Base-by-base conservation (phyloP, 2,113 vertebrate species). In the Chloroceryle aenea region DNA sequence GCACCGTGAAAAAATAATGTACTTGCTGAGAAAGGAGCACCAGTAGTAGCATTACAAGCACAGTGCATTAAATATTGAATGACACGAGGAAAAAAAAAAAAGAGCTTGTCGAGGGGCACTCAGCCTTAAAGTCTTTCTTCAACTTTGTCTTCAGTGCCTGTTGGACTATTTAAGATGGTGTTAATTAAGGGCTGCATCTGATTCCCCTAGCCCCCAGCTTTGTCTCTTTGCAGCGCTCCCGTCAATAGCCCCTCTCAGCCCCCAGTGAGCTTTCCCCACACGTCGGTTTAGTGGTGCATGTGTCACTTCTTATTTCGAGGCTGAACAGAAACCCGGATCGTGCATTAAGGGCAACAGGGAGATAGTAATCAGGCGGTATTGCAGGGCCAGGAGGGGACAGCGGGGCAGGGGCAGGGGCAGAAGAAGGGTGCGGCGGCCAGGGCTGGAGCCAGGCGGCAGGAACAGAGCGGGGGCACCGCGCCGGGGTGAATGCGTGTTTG, bases 1-100 rank as follows among this genome's bases (percentile, higher is more conserved):
- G 97, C 94, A 98, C 98, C 97, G 97, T 98, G 98, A 98, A 98
- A 96, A 98, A 98, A 98, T 98, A 98, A 98, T 98, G 98, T 98
- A 96, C 97, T 98, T 82, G 97, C 97, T 97, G 97, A 98, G 98
- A 98, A 98, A 98, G 98, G 98, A 97, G 88, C 98, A 97, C 97
- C 98, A 98, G 97, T 98, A 96, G 97, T 80, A 96, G 97, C 97
- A 96, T 97, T 97, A 95, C 97, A 97, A 98, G 96, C 96, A 50
- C 78, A 95, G 97, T 83, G 97, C 98, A 97, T 98, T 98, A 98
- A 98, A 98, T 98, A 98, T 98, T 98, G 98, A 98, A 98, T 98
- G 98, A 98, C 98, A 98, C 79, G 55, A 96, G 94, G 93, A 80
- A 38, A 94, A 97, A 64, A 43, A 93, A 96, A 96, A 97, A 97